Percentiles rank a stretch among this genome's conserved stretches.
Evolutionary conservation across 2,888 invertebrate species (phyloP).

Genomic region (Petrolisthes manimaculis): DNA sequence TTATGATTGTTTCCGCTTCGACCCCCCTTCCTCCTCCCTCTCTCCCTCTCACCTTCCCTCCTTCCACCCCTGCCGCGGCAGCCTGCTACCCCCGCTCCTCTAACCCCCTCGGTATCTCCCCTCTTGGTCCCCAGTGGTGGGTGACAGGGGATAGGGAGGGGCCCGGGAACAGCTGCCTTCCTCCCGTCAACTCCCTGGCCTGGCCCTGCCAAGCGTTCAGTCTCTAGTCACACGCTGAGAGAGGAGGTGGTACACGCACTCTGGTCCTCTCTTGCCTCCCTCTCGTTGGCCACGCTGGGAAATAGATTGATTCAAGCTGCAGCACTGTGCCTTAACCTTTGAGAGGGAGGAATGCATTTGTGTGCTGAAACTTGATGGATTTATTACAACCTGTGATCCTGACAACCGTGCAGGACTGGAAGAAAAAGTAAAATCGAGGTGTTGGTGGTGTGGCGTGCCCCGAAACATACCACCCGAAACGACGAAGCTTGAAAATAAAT

Average conservation of each 20-base stretch:
- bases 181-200: constrained; percentile 5
- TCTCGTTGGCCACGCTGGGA: constrained; percentile 23
- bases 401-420: background rate
- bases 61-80: background rate
- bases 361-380: background rate
- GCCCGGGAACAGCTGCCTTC: constrained; percentile 28
- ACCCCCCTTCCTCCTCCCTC: background rate
- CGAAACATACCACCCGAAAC: background rate
- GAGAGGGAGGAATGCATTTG: constrained; percentile 21
- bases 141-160: constrained; percentile 17
- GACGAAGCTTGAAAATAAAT: background rate
- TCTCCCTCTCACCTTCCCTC: constrained; percentile 2
- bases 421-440: background rate
- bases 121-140: background rate
- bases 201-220: constrained; percentile 4
- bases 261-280: background rate
- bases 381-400: background rate
- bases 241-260: background rate
- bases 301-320: background rate
- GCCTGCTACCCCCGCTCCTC: background rate
- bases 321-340: background rate
- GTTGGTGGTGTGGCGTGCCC: no score
- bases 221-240: constrained; percentile 50
- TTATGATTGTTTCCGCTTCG: constrained; percentile 17
- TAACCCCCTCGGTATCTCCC: background rate